Evolutionary conservation across 2,888 invertebrate genomes (phyloP).

Genomic region (Coenonympha arcania): DNA sequence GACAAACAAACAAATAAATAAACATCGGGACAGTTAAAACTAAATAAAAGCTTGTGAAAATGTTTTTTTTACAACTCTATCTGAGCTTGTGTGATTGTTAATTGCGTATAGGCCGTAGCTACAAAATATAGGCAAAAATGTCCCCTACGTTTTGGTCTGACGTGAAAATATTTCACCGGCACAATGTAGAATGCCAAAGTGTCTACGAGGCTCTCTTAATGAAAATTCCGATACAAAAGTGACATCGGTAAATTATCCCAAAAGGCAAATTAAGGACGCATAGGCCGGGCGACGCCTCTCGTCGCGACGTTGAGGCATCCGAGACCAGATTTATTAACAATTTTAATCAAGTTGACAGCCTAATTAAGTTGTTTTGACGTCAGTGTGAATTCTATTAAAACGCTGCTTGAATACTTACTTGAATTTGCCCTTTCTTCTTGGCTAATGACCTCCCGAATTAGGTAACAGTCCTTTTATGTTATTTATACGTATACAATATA

Average conservation of each 20-base stretch:
- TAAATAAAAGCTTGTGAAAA: too few relatives aligned
- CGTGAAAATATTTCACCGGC: background rate
- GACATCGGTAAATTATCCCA: slow-evolving; percentile 21
- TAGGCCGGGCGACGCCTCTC: background rate
- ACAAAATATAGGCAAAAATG: too few relatives aligned
- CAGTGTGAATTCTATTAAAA: background rate
- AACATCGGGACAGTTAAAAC: too few relatives aligned
- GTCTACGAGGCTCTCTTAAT: slow-evolving; percentile 10
- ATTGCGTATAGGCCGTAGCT: too few relatives aligned
- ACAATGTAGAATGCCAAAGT: slow-evolving; percentile 1
- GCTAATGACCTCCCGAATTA: background rate
- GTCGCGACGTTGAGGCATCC: background rate
- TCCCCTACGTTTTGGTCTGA: too few relatives aligned
- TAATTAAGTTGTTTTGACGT: slow-evolving; percentile 9
- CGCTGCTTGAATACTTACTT: too few relatives aligned
- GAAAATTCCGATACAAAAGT: slow-evolving; percentile 26
- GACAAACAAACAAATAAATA: too few relatives aligned
- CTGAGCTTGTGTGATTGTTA: too few relatives aligned
- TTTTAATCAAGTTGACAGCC: slow-evolving; percentile 13
- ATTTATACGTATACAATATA: too few relatives aligned
- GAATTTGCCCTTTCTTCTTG: too few relatives aligned
- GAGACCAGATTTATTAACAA: slow-evolving; percentile 6
- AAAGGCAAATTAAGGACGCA: slow-evolving; percentile 4
- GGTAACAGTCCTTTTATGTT: too few relatives aligned
- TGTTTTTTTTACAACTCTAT: too few relatives aligned